These are phyloP conservation scores for Xylocampa areola DNA, from an alignment of 2,888 invertebrate species.

Conservation along the genomic window DNA sequence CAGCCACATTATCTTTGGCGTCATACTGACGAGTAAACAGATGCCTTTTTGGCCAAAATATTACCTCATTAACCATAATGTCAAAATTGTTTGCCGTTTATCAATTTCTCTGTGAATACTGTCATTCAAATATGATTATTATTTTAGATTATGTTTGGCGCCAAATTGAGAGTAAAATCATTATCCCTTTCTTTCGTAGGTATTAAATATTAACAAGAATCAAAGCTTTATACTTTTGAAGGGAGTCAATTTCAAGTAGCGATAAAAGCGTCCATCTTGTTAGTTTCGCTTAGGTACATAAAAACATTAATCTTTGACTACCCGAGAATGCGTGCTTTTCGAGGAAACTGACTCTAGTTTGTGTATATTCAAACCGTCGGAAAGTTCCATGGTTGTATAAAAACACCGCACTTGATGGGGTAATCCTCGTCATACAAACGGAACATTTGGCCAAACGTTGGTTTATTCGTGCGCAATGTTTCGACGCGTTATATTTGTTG, in stretches of 20 bases:
- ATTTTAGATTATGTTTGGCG: no score
- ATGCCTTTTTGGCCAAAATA: slow-evolving; percentile 30
- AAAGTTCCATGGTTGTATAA: slow-evolving; percentile 45
- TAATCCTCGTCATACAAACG: slow-evolving; percentile 26
- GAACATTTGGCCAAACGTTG: slow-evolving; percentile 34
- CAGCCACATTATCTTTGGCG: slow-evolving; percentile 28
- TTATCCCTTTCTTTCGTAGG: no score
- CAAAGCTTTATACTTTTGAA: no score
- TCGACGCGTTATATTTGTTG: slow-evolving; percentile 2
- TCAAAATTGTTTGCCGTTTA: slow-evolving; percentile 6
- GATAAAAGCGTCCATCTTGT: slow-evolving; percentile 31
- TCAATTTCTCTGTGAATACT: slow-evolving; percentile 10
- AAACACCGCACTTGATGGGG: slow-evolving; percentile 28
- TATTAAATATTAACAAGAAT: no score
- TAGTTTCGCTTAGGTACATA: slow-evolving; percentile 19
- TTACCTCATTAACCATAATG: slow-evolving; percentile 27
- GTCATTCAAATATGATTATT: slow-evolving; percentile 1
- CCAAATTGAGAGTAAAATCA: no score
- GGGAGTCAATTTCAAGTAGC: no score
- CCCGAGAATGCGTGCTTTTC: slow-evolving; percentile 10
- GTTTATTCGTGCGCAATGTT: slow-evolving; percentile 21
- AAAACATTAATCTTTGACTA: slow-evolving; percentile 39
- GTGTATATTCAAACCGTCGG: slow-evolving; percentile 37
- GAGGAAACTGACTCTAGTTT: slow-evolving; percentile 29
- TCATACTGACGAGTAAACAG: slow-evolving; percentile 37